These are phyloP conservation scores for Apis dorsata DNA, from an alignment of 1,140 invertebrate species.

Conservation along the genomic window DNA sequence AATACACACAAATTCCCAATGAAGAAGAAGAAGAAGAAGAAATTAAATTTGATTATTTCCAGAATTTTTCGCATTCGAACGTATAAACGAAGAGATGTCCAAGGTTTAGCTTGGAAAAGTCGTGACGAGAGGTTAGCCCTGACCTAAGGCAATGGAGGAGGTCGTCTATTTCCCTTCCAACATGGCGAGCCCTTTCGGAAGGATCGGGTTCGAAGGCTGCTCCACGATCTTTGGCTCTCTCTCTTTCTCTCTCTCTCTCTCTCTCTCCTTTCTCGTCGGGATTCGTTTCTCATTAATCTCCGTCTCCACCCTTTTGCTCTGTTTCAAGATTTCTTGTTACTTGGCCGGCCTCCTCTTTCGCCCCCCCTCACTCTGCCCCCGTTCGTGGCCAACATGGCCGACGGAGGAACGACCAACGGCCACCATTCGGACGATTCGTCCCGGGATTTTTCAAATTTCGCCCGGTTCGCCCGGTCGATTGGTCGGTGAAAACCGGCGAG, in stretches of 20 bases:
- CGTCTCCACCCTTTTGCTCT: slow-evolving; percentile 73
- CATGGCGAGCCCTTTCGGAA: slow-evolving; percentile 63
- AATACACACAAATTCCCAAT: too few relatives aligned
- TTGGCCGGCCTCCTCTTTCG: slow-evolving; percentile 47
- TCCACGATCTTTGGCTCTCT: slow-evolving; percentile 38
- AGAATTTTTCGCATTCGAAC: neutral
- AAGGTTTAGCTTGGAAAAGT: slow-evolving; percentile 25
- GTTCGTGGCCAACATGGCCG: slow-evolving; percentile 70
- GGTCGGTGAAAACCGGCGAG: slow-evolving; percentile 44
- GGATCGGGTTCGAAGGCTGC: slow-evolving; percentile 33
- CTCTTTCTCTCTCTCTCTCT: slow-evolving; percentile 10
- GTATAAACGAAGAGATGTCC: neutral
- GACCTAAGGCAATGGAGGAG: slow-evolving; percentile 36
- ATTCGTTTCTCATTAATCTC: slow-evolving; percentile 77
- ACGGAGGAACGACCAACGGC: slow-evolving; percentile 47
- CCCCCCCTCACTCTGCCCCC: slow-evolving; percentile 46
- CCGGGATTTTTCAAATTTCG: slow-evolving; percentile 55
- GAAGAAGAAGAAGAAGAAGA: too few relatives aligned
- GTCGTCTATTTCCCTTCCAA: slow-evolving; percentile 53
- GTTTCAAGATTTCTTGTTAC: slow-evolving; percentile 73
- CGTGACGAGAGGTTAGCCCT: slow-evolving; percentile 22
- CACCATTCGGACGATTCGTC: slow-evolving; percentile 47
- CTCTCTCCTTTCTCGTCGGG: slow-evolving; percentile 57
- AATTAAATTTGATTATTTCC: too few relatives aligned
- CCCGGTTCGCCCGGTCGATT: slow-evolving; percentile 42